phyloP scores from a whole-genome alignment of 2,797 vertebrate genomes.

The Parauchenoglanis punctatus region DNA sequence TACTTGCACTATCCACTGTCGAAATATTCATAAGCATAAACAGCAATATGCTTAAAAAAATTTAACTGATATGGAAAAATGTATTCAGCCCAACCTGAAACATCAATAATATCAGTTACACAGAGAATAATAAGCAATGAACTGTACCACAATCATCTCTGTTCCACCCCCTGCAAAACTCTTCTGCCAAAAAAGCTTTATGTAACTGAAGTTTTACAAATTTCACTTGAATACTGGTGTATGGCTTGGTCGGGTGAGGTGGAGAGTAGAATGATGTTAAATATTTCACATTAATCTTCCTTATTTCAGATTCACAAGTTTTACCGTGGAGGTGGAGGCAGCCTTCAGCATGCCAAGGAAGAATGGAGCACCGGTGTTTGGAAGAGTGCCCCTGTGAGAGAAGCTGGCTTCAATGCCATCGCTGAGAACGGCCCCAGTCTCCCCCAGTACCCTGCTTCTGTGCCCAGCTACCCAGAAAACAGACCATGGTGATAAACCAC shows the following conservation, averaged over 20 bases:
- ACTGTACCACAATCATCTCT: background rate
- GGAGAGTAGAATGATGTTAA: background rate
- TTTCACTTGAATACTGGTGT: background rate
- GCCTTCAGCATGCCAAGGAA: conserved; percentile 87
- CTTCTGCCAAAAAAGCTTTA: background rate
- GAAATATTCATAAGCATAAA: background rate
- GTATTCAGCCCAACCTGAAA: background rate
- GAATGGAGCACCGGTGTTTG: conserved; percentile 89
- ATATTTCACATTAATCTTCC: background rate
- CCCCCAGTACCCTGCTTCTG: conserved; percentile 87
- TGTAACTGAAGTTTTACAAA: background rate
- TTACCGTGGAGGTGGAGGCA: conserved; percentile 90
- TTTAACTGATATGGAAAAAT: background rate
- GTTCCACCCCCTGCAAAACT: background rate
- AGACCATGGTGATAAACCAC: conserved; percentile 79
- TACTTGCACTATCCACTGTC: too few species aligned
- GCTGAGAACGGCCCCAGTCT: conserved; percentile 79
- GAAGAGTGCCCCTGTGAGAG: conserved; percentile 83
- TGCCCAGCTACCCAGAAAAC: conserved; percentile 86
- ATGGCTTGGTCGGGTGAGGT: background rate
- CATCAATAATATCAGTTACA: background rate
- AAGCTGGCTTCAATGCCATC: conserved; percentile 83
- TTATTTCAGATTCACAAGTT: conserved; percentile 84
- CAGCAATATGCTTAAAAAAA: background rate
- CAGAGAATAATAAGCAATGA: background rate